Base-by-base conservation (phyloP, 2,888 invertebrate genomes). In the Archips xylosteana region DNA sequence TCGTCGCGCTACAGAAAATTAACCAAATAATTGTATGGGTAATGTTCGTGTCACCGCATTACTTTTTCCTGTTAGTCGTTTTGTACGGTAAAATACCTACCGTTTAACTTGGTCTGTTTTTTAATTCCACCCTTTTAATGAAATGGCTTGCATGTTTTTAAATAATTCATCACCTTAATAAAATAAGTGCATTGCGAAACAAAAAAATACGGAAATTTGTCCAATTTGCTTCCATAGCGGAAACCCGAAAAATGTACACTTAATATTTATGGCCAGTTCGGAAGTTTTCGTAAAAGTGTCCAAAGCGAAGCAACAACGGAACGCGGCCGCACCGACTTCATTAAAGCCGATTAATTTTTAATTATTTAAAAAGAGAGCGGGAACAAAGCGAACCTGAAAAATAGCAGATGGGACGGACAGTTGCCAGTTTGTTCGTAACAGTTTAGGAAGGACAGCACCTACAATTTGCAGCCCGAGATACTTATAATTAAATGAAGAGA, bases 401-500 rank as follows among this genome's bases (percentile, higher is more conserved):
- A 61, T 51, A 47, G 60, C 60, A 65, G 70, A 65, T 74, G 74
- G 69, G 42, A 45, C 51, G 54, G 70, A 70, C 75, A 74, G 49
- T 75, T 70, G 59, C 51, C 60, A 63, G 54, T 70, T 70, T 72
- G 60, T 75, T 70, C 65, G 62, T 13, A 70, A 73, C 73, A 70
- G 73, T 75, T 73, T 70, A 70, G 57, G 54, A 54, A 39, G 60
- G 65, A 51, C 68, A 66, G 63, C 65, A 70, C 49, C 66, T 62
- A 63, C 73, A 70, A 70, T 76, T 77, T 63, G 69, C 67, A 75
- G 69, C 62, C 75, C 62, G 65, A 74, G 76, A 75, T 77, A 76
- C 75, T 78, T 77, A 73, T 78, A 79, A 79, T 79, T 77, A 78
- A 79, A 78, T 79, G 76, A 77, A 59, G 71, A 67, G 71, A 62